Base-by-base conservation (phyloP, 2,888 invertebrate genomes). In the Macaria liturata region DNA sequence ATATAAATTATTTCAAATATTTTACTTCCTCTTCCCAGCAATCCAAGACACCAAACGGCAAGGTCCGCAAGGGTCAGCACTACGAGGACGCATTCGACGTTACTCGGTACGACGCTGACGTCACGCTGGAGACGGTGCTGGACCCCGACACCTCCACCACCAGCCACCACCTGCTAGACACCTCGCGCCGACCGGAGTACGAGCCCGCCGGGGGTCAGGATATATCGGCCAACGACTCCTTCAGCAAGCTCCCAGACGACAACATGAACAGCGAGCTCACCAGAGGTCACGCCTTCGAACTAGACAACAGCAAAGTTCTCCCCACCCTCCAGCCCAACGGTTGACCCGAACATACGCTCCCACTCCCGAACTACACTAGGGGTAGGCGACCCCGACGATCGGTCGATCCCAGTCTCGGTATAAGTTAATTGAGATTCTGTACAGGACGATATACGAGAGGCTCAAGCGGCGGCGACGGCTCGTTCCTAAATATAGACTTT, bases 401-500 rank as follows among this genome's bases (percentile, higher is more conserved):
- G 68, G 67, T 67, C 66, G 78, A 81, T 80, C 79, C 70, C 68
- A 70, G 72, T 78, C 76, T 76, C 70, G 73, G 32, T 73, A 68
- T 66, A 74, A 75, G 73, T 70, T 43, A 71, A 73, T 76, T 80
- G 84, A 83, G 82, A 83, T 84, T 81, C 76, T 84, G 81, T 86
- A 84, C 78, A 83, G 76, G 68, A 67, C 67, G 77, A 68, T 79
- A 20, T 20, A 79, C 78, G 42, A n/a, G 42, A 37, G 9, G 42
- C 42, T 42, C 42, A 37, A 9, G 61, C 66, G 65, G 67, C 70
- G 71, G 70, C 75, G 70, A 75, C 87, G 85, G 78, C 76, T 75
- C 76, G 89, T 88, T 88, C 88, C 89, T 88, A 87, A 81, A 67
- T 57, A 73, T 86, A 88, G 86, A 88, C 87, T 86, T 86, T 88